Conservation (phyloP, 64 coral and sea anemone genomes). For the Trachythela sp. region DNA sequence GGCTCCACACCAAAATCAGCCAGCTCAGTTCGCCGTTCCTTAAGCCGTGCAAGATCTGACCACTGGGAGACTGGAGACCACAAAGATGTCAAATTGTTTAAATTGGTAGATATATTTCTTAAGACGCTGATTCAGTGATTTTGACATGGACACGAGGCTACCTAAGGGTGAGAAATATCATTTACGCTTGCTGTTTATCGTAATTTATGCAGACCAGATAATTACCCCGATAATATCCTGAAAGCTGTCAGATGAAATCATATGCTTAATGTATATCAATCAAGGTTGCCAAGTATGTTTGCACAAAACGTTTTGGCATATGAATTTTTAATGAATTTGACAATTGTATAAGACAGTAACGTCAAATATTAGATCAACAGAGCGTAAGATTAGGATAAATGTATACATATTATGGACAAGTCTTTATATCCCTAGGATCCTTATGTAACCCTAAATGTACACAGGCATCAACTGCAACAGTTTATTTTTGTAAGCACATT, state of each 20-base stretch:
- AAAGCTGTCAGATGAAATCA: no score
- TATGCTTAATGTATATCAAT: not conserved
- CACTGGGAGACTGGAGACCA: conserved; percentile 7
- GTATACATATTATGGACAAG: no score
- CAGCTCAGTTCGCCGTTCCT: not conserved
- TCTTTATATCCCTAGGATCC: no score
- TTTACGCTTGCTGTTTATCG: not conserved
- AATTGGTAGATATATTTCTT: not conserved
- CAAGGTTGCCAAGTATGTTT: not conserved
- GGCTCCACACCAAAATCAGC: not conserved
- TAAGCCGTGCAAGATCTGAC: not conserved
- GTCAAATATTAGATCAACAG: no score
- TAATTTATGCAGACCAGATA: no score
- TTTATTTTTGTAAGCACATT: no score
- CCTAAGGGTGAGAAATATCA: not conserved
- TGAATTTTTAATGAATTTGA: no score
- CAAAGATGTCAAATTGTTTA: not conserved
- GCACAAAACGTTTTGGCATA: not conserved
- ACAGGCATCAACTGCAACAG: no score
- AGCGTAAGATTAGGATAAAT: not conserved
- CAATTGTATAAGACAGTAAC: no score
- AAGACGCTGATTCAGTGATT: not conserved
- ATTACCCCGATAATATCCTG: no score
- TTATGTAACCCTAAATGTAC: no score
- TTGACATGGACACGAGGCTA: no score